A percentile compares a stretch with the other conserved stretches of the same genome.
These are phyloP conservation scores for Yponomeuta plumbellus DNA, from an alignment of 2,888 invertebrate species.

Conservation along the genomic window DNA sequence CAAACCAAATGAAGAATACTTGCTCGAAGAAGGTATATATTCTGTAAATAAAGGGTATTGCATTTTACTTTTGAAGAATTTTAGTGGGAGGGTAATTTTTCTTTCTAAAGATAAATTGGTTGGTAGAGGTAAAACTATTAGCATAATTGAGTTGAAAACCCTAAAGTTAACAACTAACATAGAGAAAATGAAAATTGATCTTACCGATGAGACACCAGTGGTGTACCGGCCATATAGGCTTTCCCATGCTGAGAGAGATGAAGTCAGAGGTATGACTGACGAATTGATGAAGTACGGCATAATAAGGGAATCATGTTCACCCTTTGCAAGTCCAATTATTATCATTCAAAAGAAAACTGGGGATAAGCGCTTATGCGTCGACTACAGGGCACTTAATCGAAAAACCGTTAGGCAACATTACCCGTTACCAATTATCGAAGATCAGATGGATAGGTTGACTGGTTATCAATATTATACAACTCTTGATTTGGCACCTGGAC, in stretches of 20 bases:
- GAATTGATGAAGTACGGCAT: constrained; percentile 3
- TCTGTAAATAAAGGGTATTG: background rate
- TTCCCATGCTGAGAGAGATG: constrained; percentile 18
- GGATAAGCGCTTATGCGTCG: constrained; percentile 13
- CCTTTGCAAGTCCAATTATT: constrained; percentile 7
- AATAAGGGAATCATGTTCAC: background rate
- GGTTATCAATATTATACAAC: constrained; percentile 32
- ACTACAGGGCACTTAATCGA: constrained; percentile 7
- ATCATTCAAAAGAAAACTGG: constrained; percentile 10
- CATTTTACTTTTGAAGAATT: background rate
- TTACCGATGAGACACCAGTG: constrained; percentile 20
- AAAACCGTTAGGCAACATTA: constrained; percentile 13
- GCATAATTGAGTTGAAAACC: background rate
- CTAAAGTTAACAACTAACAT: constrained; percentile 1
- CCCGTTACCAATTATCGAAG: constrained; percentile 12
- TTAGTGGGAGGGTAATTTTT: background rate
- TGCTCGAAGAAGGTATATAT: background rate
- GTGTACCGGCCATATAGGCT: constrained; percentile 22
- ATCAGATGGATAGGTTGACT: constrained; percentile 29
- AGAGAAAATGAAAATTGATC: constrained; percentile 13
- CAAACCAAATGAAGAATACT: background rate
- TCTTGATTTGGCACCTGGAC: constrained; percentile 37
- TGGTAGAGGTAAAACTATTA: background rate
- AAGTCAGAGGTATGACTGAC: background rate
- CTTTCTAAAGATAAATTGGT: background rate